Evolutionary conservation across 2,113 vertebrate genomes (phyloP).

Genomic region (Apodemus sylvaticus): DNA sequence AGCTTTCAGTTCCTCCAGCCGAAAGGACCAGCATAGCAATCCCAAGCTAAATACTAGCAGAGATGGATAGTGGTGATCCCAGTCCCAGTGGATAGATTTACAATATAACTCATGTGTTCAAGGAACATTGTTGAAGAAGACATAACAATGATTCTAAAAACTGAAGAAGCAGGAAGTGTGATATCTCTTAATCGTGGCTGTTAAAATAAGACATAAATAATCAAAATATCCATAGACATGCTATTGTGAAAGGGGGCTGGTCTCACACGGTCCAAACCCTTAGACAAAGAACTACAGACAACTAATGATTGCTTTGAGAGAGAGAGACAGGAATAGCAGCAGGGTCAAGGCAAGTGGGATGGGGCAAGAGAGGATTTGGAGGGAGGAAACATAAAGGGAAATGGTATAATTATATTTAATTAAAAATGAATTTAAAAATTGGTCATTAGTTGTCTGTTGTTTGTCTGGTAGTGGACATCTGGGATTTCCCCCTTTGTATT

Average conservation of each 20-base stretch:
- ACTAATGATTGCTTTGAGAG: background rate
- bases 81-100: background rate
- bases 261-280: background rate
- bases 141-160: no score
- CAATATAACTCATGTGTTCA: background rate
- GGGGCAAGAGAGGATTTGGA: background rate
- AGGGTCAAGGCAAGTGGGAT: fast-evolving
- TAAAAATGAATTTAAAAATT: background rate
- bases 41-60: background rate
- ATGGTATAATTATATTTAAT: background rate
- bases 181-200: background rate
- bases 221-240: background rate
- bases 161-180: no score
- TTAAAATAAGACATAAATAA: background rate
- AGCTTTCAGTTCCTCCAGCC: background rate
- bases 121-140: background rate
- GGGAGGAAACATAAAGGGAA: background rate
- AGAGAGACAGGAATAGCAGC: no score
- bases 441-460: background rate
- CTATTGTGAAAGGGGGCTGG: background rate
- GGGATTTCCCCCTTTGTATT: background rate
- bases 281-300: background rate
- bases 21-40: background rate
- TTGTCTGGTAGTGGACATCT: background rate
- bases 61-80: background rate